Conservation (phyloP, 2,797 vertebrate genomes). For the Darevskia nairensis region DNA sequence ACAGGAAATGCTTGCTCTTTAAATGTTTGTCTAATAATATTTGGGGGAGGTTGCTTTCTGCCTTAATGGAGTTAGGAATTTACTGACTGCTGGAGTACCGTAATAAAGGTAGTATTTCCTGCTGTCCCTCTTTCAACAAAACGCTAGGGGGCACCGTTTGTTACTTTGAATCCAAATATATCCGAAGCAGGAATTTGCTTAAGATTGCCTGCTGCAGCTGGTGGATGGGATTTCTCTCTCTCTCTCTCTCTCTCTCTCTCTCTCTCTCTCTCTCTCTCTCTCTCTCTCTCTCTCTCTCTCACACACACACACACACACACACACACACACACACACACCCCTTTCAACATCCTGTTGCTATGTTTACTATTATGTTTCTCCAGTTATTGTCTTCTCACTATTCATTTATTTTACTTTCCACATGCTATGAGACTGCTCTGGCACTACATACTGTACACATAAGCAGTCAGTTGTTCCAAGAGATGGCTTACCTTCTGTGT, state of each 20-base stretch:
- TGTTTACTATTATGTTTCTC: not conserved
- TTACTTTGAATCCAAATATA: not conserved
- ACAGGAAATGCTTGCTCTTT: too few relatives aligned
- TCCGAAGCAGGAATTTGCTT: not conserved
- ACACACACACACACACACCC: not conserved
- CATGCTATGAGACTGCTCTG: not conserved
- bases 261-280: too few relatives aligned
- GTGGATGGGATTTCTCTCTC: not conserved
- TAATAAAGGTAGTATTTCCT: not conserved
- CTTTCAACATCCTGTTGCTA: slow-evolving; percentile 6
- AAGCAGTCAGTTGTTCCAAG: not conserved
- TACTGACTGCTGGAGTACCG: not conserved
- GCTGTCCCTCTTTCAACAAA: not conserved
- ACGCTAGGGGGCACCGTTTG: slow-evolving; percentile 18
- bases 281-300: too few relatives aligned
- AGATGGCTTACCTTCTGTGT: not conserved
- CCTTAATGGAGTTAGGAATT: not conserved
- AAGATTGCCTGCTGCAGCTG: not conserved
- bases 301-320: not conserved
- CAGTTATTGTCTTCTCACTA: not conserved
- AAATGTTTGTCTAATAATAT: not conserved
- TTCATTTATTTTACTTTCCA: not conserved
- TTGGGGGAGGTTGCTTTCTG: not conserved
- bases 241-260: not conserved
- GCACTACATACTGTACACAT: too few relatives aligned